These are phyloP conservation scores for Nebria brevicollis DNA, from an alignment of 2,888 invertebrate genomes.

Conservation along the genomic window DNA sequence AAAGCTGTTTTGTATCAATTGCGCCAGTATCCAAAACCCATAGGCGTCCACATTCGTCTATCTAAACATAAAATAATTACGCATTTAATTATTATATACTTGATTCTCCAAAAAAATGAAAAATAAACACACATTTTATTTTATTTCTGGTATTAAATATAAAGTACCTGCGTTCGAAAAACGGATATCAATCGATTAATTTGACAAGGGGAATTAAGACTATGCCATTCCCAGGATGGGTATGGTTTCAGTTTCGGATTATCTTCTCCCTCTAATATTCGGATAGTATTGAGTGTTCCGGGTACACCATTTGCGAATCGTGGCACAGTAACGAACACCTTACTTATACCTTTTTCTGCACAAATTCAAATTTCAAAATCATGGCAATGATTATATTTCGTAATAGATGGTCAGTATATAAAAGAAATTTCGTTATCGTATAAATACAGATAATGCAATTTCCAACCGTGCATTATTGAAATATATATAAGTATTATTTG, in stretches of 20 bases:
- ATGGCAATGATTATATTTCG: too few relatives aligned
- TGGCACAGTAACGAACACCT: constrained; percentile 78
- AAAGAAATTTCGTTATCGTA: too few relatives aligned
- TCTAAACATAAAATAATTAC: constrained; percentile 65
- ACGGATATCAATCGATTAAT: constrained; percentile 75
- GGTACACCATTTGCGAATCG: constrained; percentile 78
- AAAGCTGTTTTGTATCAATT: constrained; percentile 69
- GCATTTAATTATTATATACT: too few relatives aligned
- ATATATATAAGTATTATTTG: too few relatives aligned
- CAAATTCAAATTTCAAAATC: not conserved
- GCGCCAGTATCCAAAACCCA: constrained; percentile 79
- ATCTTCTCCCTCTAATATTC: constrained; percentile 53
- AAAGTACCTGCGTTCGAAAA: constrained; percentile 73
- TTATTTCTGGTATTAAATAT: not conserved
- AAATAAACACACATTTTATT: too few relatives aligned
- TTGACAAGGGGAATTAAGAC: constrained; percentile 56
- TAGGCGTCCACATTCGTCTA: constrained; percentile 75
- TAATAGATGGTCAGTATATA: too few relatives aligned
- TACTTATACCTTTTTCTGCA: constrained; percentile 56
- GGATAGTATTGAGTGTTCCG: constrained; percentile 74
- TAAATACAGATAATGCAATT: too few relatives aligned
- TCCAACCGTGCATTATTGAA: too few relatives aligned
- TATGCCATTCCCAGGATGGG: constrained; percentile 68
- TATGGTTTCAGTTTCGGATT: constrained; percentile 66
- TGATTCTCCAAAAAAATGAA: too few relatives aligned